Conservation (phyloP, 2,797 vertebrate species). For the Carduelis carduelis region DNA sequence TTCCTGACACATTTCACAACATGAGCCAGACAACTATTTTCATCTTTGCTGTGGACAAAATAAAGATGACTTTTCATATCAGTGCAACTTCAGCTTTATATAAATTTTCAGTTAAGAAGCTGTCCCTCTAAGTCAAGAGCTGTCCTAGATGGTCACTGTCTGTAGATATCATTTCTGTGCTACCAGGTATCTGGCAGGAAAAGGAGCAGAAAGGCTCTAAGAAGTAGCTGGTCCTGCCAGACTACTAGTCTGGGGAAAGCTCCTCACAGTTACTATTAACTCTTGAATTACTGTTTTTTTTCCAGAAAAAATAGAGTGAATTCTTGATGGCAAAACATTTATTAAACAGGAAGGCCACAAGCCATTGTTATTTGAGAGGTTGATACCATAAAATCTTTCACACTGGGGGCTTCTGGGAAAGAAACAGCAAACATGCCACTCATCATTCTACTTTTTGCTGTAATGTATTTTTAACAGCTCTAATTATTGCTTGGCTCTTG, state of each 20-base stretch:
- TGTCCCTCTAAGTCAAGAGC: not conserved
- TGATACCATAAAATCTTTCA: not conserved
- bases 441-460: not conserved
- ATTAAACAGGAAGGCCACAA: not conserved
- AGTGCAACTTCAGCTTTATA: not conserved
- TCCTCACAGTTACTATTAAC: not conserved
- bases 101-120: not conserved
- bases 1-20: slow-evolving; percentile 35
- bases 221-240: not conserved
- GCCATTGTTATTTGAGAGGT: not conserved
- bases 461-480: slow-evolving; percentile 3
- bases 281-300: not conserved
- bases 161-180: not conserved
- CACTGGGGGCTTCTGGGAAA: not conserved
- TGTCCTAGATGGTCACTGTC: not conserved
- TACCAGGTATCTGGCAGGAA: not conserved
- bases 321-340: not conserved
- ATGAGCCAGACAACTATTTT: slow-evolving; percentile 16
- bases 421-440: not conserved
- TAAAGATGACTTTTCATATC: slow-evolving; percentile 15
- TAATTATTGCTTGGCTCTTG: slow-evolving; percentile 27
- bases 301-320: not conserved
- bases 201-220: not conserved
- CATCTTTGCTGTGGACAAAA: slow-evolving; percentile 38
- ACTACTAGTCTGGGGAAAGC: not conserved